phyloP scores from a whole-genome alignment of 2,888 invertebrate species.

The Watsonalla binaria region DNA sequence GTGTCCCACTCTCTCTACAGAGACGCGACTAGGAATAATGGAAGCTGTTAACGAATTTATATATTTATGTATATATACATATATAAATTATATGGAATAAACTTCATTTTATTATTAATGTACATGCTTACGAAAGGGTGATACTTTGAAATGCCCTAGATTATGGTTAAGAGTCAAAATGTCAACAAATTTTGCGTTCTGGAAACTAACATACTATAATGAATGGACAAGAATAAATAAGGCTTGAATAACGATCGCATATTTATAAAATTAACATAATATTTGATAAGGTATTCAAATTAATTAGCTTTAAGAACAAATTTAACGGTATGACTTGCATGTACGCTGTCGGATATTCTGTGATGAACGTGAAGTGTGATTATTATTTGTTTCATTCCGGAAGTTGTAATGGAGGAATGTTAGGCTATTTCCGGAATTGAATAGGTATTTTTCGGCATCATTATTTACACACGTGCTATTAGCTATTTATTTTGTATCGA shows the following conservation, averaged over 20 bases:
- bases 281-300: background rate
- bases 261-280: background rate
- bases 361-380: background rate
- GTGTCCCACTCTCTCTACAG: conserved; percentile 8
- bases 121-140: no score
- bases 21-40: conserved; percentile 4
- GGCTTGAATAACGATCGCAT: background rate
- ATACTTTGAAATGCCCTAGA: no score
- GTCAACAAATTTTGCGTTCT: no score
- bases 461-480: no score
- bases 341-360: background rate
- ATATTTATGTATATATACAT: no score
- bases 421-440: background rate
- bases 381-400: background rate
- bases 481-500: no score
- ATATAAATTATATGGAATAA: no score
- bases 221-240: no score
- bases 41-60: background rate
- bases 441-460: no score
- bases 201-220: no score
- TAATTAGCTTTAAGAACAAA: background rate
- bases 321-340: background rate
- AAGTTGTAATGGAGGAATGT: background rate
- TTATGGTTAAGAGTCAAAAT: no score
- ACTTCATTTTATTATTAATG: no score